Conservation (phyloP, 2,888 invertebrate genomes). For the Caenorhabditis uteleia region DNA sequence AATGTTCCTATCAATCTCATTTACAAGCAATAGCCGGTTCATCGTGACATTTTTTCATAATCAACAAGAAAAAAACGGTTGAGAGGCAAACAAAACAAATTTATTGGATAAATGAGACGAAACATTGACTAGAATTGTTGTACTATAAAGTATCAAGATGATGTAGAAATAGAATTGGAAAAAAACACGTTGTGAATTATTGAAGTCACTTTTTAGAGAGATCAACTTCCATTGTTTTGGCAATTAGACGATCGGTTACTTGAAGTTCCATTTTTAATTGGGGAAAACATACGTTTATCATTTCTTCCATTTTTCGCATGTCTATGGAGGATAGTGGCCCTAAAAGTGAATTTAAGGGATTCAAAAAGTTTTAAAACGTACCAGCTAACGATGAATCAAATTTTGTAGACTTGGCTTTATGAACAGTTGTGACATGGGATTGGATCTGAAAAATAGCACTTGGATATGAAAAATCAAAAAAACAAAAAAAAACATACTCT, state of each 20-base stretch:
- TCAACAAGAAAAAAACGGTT: too few relatives aligned
- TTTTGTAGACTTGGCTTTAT: constrained; percentile 44
- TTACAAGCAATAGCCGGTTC: too few relatives aligned
- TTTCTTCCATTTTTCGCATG: constrained; percentile 50
- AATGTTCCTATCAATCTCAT: too few relatives aligned
- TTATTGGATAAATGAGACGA: too few relatives aligned
- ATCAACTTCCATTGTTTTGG: constrained; percentile 39
- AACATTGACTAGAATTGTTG: too few relatives aligned
- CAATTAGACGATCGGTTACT: constrained; percentile 44
- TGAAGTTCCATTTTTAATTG: constrained; percentile 43
- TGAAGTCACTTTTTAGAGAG: constrained; percentile 12
- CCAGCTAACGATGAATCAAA: constrained; percentile 49
- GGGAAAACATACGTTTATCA: constrained; percentile 47
- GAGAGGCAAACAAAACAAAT: too few relatives aligned
- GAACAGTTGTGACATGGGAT: constrained; percentile 52
- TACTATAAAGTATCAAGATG: too few relatives aligned
- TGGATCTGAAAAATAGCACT: constrained; percentile 36
- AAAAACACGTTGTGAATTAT: too few relatives aligned
- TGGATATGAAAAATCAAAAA: not conserved
- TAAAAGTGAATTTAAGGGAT: constrained; percentile 7
- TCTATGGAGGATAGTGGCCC: constrained; percentile 37
- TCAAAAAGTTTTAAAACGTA: not conserved
- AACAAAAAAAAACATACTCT: constrained; percentile 15
- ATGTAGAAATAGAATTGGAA: too few relatives aligned
- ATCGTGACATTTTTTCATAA: too few relatives aligned